phyloP scores from a whole-genome alignment of 2,113 vertebrate species.

The Leptocoma aspasia region DNA sequence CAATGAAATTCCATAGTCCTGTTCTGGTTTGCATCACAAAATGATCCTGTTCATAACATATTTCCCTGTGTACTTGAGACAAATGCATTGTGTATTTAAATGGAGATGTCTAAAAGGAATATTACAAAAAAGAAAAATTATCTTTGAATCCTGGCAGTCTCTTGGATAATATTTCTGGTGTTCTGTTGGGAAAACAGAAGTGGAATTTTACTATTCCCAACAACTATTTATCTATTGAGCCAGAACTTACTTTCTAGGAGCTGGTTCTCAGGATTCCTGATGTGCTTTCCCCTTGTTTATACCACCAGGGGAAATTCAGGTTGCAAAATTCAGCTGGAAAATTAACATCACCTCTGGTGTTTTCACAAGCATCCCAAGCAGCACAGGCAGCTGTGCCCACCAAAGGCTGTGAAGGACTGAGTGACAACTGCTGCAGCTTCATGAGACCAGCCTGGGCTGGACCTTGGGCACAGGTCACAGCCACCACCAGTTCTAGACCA shows the following conservation, averaged over 20 bases:
- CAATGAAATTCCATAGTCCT: background rate
- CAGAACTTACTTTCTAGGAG: background rate
- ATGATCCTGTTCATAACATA: background rate
- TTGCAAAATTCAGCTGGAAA: background rate
- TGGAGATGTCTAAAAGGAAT: background rate
- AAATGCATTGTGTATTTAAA: background rate
- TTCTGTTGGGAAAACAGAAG: background rate
- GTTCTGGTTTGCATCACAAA: background rate
- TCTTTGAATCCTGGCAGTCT: background rate
- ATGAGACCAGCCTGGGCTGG: background rate
- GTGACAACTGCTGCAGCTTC: background rate
- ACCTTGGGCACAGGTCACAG: background rate
- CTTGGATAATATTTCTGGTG: background rate
- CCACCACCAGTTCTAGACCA: accelerated
- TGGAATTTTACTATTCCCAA: background rate
- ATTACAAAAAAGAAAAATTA: background rate
- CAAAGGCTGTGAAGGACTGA: background rate
- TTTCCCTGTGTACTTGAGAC: background rate
- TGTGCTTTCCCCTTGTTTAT: background rate
- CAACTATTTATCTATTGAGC: background rate
- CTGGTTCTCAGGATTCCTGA: background rate
- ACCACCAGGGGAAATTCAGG: background rate
- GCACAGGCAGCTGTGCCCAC: background rate
- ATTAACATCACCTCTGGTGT: background rate
- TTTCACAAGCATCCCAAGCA: background rate